phyloP scores from a whole-genome alignment of 2,888 invertebrate species.

The Leptinotarsa tumamoca region DNA sequence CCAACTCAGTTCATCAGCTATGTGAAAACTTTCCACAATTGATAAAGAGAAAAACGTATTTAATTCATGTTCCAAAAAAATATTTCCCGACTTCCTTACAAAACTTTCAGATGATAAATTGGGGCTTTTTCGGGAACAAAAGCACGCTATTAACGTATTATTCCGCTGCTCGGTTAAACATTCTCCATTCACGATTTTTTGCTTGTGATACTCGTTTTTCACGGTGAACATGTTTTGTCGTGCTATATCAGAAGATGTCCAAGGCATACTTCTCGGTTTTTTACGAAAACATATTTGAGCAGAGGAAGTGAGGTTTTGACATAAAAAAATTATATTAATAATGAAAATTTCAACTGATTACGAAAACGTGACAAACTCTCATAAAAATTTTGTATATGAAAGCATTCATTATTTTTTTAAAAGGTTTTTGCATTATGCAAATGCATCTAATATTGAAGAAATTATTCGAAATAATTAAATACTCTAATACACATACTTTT shows the following conservation, averaged over 20 bases:
- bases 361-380: no score
- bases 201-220: slow-evolving; percentile 3
- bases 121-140: slow-evolving; percentile 22
- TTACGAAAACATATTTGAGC: not conserved
- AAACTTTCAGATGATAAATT: slow-evolving; percentile 25
- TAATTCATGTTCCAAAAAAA: not conserved
- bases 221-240: slow-evolving; percentile 13
- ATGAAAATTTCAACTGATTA: no score
- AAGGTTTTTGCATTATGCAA: no score
- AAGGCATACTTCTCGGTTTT: not conserved
- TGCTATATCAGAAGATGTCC: not conserved
- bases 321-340: no score
- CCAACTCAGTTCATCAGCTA: not conserved
- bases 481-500: no score
- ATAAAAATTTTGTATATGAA: no score
- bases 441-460: no score
- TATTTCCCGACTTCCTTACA: not conserved
- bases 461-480: no score
- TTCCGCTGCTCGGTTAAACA: slow-evolving; percentile 21
- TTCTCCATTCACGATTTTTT: slow-evolving; percentile 26
- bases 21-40: not conserved
- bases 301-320: not conserved
- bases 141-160: slow-evolving; percentile 24
- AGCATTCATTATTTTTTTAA: no score
- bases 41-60: not conserved